phyloP scores from a whole-genome alignment of 2,888 invertebrate species.

The Dione vanillae region DNA sequence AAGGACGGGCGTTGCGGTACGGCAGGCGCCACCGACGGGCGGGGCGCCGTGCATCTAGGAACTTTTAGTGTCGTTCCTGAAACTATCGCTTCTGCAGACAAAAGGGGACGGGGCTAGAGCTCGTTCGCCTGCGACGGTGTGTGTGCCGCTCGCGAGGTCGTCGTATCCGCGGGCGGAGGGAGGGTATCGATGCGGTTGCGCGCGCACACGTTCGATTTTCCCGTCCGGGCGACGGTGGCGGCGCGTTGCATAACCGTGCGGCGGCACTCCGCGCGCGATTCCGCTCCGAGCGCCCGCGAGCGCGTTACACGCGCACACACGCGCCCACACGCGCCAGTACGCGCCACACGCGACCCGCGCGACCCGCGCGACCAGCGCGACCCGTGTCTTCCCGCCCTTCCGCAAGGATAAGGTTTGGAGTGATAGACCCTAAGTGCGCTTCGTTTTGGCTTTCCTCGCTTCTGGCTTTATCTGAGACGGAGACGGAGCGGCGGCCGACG shows the following conservation, averaged over 20 bases:
- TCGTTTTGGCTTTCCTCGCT: constrained; percentile 58
- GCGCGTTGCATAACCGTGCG: constrained; percentile 81
- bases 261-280: constrained; percentile 82
- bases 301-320: constrained; percentile 72
- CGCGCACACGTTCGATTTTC: constrained; percentile 79
- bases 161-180: constrained; percentile 46
- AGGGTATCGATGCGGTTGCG: constrained; percentile 73
- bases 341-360: constrained; percentile 58
- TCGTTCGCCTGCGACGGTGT: constrained; percentile 45
- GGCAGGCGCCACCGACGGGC: constrained; percentile 51
- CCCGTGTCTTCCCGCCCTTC: constrained; percentile 53
- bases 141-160: constrained; percentile 52
- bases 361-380: constrained; percentile 66
- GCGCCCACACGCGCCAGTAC: constrained; percentile 74
- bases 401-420: constrained; percentile 62
- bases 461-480: constrained; percentile 56
- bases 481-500: constrained; percentile 45
- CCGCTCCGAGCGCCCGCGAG: constrained; percentile 80
- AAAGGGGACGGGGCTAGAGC: constrained; percentile 47
- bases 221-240: constrained; percentile 73
- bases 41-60: constrained; percentile 51
- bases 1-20: constrained; percentile 58
- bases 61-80: constrained; percentile 48
- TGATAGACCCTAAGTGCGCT: constrained; percentile 66
- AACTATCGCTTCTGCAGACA: constrained; percentile 50